Evolutionary conservation across 2,888 invertebrate species (phyloP), one percentile per base, ranked within the genome.

Genomic region (Drosophila melanosoma): DNA sequence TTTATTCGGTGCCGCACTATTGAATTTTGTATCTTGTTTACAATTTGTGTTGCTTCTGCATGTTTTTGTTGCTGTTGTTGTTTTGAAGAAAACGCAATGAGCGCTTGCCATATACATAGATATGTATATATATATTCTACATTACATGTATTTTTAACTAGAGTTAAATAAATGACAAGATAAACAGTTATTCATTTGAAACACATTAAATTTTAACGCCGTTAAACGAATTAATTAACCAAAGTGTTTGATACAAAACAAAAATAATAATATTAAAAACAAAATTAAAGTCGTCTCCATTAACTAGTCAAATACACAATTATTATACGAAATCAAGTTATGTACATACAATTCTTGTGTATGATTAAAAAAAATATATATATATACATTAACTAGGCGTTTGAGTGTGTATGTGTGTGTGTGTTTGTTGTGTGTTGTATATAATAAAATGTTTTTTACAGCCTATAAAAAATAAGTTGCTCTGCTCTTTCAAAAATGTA

Each of bases 391-490:
- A 48, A 45, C n/a, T 36, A 40, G 48, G 38, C 35, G 35, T 42
- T 40, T 52, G 40, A 42, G 32, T 73, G 40, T 60, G n/a, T 74
- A 15, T 52, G 23, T 40, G 40, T 67, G 40, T 59, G 26, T 63
- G 38, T 35, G 35, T 71, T 36, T 69, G 33, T 32, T 17, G 17
- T 66, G 53, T 67, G 45, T 58, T 79, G 58, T 82, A 67, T 84
- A 84, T 87, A 84, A 87, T 74, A 84, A 78, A 81, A 58, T 78
- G 65, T 65, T 69, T 67, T 48, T 69, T 53, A 88, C 86, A 83
- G 82, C 80, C 86, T 83, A 85, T 77, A 87, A 87, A 85, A 85
- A 75, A 88, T 85, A 88, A 88, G 83, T 87, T 88, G 85, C 82
- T 72, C 68, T 61, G 79, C 79, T 68, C 81, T 63, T 60, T 51